Conservation (phyloP, 2,797 vertebrate species). For the Myiotriccus ornatus region DNA sequence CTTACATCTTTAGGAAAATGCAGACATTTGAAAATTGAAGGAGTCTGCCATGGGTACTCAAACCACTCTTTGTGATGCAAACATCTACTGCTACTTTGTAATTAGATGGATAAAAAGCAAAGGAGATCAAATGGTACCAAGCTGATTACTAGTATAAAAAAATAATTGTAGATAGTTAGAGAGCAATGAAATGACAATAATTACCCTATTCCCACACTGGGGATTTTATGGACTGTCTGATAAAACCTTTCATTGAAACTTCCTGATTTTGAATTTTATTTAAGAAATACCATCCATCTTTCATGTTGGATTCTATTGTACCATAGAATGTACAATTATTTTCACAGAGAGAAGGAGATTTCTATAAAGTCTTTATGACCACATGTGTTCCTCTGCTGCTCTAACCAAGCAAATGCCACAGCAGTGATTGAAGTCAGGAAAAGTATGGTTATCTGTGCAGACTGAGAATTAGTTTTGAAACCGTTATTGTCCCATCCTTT, state of each 20-base stretch:
- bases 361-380: neutral
- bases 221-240: neutral
- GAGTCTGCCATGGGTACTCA: neutral
- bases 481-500: neutral
- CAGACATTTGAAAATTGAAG: neutral
- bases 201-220: neutral
- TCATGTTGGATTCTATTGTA: neutral
- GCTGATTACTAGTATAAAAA: neutral
- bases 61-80: neutral
- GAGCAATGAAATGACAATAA: constrained; percentile 3
- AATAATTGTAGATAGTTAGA: neutral
- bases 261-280: neutral
- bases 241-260: constrained; percentile 2
- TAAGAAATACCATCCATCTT: neutral
- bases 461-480: neutral
- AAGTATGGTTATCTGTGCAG: neutral
- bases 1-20: neutral
- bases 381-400: neutral
- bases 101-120: constrained; percentile 17
- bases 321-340: neutral
- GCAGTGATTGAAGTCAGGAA: neutral
- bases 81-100: neutral
- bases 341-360: neutral
- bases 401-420: neutral
- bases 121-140: constrained; percentile 15